phyloP scores from a whole-genome alignment of 2,113 vertebrate species.

The Pongo pygmaeus region DNA sequence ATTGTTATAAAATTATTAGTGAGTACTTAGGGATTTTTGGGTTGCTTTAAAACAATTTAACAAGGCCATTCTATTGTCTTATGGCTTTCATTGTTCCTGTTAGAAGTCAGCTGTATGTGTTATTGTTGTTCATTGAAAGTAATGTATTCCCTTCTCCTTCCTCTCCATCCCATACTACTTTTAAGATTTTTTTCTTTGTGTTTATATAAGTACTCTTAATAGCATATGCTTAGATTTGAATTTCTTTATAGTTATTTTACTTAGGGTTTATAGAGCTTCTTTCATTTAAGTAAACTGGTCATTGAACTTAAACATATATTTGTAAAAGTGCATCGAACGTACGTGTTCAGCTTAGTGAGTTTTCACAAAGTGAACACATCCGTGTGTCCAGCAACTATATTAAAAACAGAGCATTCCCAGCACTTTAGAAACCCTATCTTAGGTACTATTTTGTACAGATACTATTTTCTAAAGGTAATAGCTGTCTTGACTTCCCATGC shows the following conservation, averaged over 20 bases:
- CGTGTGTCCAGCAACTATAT: background rate
- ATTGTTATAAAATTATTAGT: background rate
- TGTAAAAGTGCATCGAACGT: background rate
- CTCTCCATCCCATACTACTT: background rate
- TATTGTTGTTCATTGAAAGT: background rate
- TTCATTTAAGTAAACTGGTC: background rate
- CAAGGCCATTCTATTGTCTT: background rate
- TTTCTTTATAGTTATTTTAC: background rate
- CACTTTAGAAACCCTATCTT: background rate
- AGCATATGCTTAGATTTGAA: background rate
- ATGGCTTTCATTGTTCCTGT: background rate
- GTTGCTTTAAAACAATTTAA: background rate
- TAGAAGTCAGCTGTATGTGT: background rate
- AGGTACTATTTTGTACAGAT: background rate
- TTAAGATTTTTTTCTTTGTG: background rate
- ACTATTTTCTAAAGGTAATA: background rate
- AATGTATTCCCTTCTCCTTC: background rate
- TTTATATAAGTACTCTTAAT: background rate
- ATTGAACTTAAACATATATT: background rate
- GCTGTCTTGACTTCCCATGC: background rate
- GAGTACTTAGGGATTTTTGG: background rate
- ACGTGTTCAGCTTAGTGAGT: background rate
- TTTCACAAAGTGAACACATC: background rate
- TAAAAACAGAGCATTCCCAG: background rate
- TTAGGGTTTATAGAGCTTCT: background rate